phyloP scores from a whole-genome alignment of 2,888 invertebrate species.

The Disparrhopalites patrizii region DNA sequence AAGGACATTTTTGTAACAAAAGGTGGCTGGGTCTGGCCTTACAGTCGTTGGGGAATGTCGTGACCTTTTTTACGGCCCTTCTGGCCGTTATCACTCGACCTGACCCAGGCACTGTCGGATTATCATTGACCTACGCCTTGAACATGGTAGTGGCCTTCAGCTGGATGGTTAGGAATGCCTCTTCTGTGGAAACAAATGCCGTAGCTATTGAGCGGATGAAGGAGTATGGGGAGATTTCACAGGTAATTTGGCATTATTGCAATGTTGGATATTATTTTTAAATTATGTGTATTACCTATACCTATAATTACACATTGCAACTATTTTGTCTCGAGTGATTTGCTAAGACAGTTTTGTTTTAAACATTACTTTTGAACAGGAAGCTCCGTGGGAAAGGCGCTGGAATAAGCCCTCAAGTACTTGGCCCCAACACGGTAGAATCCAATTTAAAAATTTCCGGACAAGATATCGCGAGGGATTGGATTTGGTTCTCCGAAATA shows the following conservation, averaged over 20 bases:
- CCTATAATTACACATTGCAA: too few species aligned
- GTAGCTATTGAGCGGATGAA: conserved; percentile 96
- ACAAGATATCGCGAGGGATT: conserved; percentile 54
- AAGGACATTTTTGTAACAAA: too few species aligned
- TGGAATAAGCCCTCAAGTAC: conserved; percentile 34
- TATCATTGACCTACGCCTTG: conserved; percentile 82
- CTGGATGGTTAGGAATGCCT: conserved; percentile 93
- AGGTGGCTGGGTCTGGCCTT: conserved; percentile 55
- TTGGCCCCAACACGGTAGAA: conserved; percentile 55
- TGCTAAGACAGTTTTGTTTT: too few species aligned
- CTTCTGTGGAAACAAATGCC: conserved; percentile 95
- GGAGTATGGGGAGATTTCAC: conserved; percentile 83
- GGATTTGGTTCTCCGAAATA: conserved; percentile 53
- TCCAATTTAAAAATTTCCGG: conserved; percentile 53
- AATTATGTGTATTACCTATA: too few species aligned
- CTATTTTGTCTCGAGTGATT: too few species aligned
- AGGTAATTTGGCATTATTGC: too few species aligned
- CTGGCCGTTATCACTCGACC: conserved; percentile 55
- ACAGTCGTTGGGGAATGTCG: conserved; percentile 57
- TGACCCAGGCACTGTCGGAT: conserved; percentile 60
- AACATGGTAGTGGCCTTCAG: conserved; percentile 92
- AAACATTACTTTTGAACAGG: too few species aligned
- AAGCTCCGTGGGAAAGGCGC: conserved; percentile 49
- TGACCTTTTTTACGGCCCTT: conserved; percentile 58
- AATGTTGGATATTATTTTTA: too few species aligned